Evolutionary conservation across 1,140 invertebrate species (phyloP), one percentile per base, ranked within the genome.

Genomic region (Zeugodacus cucurbitae): DNA sequence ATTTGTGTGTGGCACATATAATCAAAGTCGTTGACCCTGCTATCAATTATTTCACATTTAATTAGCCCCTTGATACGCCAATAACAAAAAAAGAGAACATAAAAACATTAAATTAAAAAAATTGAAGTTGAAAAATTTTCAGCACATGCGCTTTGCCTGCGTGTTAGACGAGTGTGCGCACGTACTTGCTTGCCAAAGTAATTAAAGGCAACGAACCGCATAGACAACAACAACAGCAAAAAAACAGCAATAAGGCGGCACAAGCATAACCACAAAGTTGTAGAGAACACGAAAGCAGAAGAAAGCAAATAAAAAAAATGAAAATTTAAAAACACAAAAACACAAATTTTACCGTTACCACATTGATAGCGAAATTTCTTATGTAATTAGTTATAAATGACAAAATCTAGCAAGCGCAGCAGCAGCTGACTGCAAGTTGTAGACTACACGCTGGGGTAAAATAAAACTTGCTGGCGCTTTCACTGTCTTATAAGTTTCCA

Each of bases 381-480:
- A 54, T 20, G 70, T 74, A 74, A 74, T 74, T 74, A 74, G 34
- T 74, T 74, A 74, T 74, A 74, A 44, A 74, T 74, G 70, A 41
- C 70, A 74, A 11, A 22, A 74, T 74, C 7, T 22, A 29, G 32
- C 34, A 32, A 67, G 32, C 29, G 62, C 29, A 41, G 37, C 70
- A 44, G 37, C 10, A 74, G 70, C 22, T 74, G 37, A 74, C 64
- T 41, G 7, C 2, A 62, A 26, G n/a, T 22, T 26, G 22, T 22
- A 7, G 8, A 62, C 7, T 62, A 20, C 37, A 41, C 70, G 37
- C 70, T 74, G 32, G 70, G 34, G 70, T 34, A n/a, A 74, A 74
- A 74, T 74, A 41, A 41, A 74, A 74, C 20, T 22, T 74, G 41
- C 22, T 41, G 22, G n/a, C 48, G n/a, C 58, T 54, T 17, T 20